Percentiles rank a stretch among this genome's conserved stretches.
Conservation (phyloP, 2,113 vertebrate genomes). For the Solenodon paradoxus region DNA sequence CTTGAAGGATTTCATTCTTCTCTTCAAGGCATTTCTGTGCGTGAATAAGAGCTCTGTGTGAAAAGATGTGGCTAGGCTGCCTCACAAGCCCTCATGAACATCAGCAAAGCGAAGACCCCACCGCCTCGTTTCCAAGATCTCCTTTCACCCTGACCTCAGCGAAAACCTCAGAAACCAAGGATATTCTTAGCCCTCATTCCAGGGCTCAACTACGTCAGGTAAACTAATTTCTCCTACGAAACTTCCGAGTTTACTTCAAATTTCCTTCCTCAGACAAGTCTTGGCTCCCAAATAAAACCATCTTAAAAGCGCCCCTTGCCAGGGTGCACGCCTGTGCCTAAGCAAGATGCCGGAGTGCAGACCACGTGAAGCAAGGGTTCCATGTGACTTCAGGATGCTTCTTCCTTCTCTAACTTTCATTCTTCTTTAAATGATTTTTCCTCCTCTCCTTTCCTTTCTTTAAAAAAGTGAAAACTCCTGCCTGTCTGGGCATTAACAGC, state of each 20-base stretch:
- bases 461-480: too few species aligned
- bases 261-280: neutral
- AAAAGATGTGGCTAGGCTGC: neutral
- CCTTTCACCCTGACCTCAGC: neutral
- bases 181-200: neutral
- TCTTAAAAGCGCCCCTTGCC: too few species aligned
- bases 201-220: neutral
- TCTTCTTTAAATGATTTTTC: too few species aligned
- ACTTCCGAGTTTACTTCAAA: neutral
- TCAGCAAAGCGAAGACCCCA: neutral
- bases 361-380: too few species aligned
- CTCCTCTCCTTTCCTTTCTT: too few species aligned
- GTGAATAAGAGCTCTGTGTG: neutral
- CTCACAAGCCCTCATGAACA: neutral
- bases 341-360: too few species aligned
- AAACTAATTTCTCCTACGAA: neutral
- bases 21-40: conserved; percentile 89
- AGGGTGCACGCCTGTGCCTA: too few species aligned
- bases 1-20: conserved; percentile 91
- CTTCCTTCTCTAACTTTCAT: too few species aligned
- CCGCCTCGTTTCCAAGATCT: neutral
- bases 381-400: too few species aligned
- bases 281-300: neutral
- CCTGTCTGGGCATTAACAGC: neutral
- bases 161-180: neutral